phyloP scores from a whole-genome alignment of 2,888 invertebrate genomes.

The Cerastis leucographa region DNA sequence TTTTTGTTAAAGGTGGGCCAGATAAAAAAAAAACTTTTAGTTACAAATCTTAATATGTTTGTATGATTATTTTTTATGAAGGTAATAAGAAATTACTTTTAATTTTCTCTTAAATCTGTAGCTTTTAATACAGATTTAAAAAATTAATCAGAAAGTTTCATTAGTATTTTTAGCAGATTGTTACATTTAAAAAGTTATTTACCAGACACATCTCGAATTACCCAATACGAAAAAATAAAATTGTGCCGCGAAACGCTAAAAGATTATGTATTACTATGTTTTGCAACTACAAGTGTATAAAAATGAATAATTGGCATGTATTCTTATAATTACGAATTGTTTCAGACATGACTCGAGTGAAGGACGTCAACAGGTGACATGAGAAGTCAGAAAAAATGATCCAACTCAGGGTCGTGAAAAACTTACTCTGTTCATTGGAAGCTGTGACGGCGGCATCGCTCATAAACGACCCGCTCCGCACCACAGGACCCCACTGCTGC shows the following conservation, averaged over 20 bases:
- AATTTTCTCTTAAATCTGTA: background rate
- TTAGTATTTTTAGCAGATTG: background rate
- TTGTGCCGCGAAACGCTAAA: constrained; percentile 38
- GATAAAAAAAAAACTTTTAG: background rate
- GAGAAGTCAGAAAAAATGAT: constrained; percentile 73
- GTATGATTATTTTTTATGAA: background rate
- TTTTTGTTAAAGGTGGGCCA: background rate
- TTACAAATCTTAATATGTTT: background rate
- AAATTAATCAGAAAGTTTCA: background rate
- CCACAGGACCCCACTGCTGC: constrained; percentile 85
- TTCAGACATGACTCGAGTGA: constrained; percentile 69
- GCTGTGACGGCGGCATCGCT: constrained; percentile 80
- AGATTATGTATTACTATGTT: constrained; percentile 35
- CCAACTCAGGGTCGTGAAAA: constrained; percentile 74
- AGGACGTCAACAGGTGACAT: constrained; percentile 85
- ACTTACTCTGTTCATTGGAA: constrained; percentile 88
- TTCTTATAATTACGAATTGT: constrained; percentile 67
- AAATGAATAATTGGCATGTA: constrained; percentile 66
- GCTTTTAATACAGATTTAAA: too few relatives aligned
- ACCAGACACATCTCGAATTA: constrained; percentile 9
- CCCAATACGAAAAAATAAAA: constrained; percentile 15
- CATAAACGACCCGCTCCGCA: constrained; percentile 82
- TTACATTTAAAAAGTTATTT: background rate
- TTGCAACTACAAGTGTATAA: constrained; percentile 43
- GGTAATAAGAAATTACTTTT: background rate